Evolutionary conservation across 2,888 invertebrate species (phyloP).

Genomic region (Cephus pygmeus): DNA sequence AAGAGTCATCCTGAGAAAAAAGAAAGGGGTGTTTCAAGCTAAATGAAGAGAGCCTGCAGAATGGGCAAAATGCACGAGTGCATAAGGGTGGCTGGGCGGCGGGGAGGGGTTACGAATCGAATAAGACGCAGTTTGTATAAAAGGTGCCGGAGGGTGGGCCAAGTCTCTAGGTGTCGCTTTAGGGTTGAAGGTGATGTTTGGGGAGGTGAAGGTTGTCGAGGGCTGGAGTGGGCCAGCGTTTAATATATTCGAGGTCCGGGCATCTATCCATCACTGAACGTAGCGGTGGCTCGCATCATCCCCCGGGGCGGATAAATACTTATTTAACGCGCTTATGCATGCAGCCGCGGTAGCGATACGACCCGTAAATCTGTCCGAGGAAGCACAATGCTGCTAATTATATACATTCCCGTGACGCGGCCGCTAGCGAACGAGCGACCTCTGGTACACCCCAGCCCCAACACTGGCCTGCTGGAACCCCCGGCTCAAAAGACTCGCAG

Average conservation of each 20-base stretch:
- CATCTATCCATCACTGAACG: conserved; percentile 35
- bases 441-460: conserved; percentile 24
- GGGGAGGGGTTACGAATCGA: too few species aligned
- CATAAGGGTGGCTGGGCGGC: background rate
- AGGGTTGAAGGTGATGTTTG: background rate
- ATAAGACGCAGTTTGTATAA: background rate
- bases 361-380: conserved; percentile 65
- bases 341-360: conserved; percentile 62
- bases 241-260: conserved; percentile 9
- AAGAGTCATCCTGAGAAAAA: background rate
- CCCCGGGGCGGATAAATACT: conserved; percentile 66
- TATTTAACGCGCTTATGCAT: conserved; percentile 66
- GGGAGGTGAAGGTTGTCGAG: background rate
- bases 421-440: conserved; percentile 18
- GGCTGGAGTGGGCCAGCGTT: background rate
- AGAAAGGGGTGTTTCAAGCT: background rate
- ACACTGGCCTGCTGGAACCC: conserved; percentile 33
- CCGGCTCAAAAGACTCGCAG: conserved; percentile 64
- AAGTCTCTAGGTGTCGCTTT: background rate
- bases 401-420: conserved; percentile 64
- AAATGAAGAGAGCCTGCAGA: background rate
- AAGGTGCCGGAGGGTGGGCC: background rate
- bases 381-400: conserved; percentile 66
- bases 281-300: conserved; percentile 30
- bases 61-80: background rate